These are phyloP conservation scores for Gymnopithys bicolor DNA, from an alignment of 2,797 vertebrate species.

Conservation along the genomic window DNA sequence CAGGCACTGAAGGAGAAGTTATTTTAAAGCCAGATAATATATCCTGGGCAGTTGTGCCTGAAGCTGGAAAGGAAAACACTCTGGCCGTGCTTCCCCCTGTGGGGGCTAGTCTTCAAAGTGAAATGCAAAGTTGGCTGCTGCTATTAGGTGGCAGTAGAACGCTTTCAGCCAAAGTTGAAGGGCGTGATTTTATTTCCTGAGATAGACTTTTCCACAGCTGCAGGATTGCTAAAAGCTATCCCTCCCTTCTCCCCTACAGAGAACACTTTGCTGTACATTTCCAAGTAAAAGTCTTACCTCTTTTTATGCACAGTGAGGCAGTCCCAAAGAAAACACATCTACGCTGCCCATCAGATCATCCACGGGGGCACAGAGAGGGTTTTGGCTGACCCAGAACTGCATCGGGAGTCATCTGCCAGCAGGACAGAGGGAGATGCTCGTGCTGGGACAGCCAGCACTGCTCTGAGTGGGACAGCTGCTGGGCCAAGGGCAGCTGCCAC, in stretches of 20 bases:
- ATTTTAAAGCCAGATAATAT: background rate
- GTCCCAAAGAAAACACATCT: constrained; percentile 85
- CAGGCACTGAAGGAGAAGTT: background rate
- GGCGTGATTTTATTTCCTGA: background rate
- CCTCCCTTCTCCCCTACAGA: background rate
- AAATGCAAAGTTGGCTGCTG: constrained; percentile 48
- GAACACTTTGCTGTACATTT: background rate
- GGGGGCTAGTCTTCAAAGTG: background rate
- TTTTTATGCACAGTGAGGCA: constrained; percentile 81
- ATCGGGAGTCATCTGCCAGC: background rate
- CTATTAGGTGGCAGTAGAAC: constrained; percentile 69
- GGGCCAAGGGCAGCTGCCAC: background rate
- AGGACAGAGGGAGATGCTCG: background rate
- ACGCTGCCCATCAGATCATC: constrained; percentile 85
- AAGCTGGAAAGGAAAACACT: background rate
- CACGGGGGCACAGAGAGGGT: constrained; percentile 53
- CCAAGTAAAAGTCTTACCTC: constrained; percentile 39
- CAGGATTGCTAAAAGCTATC: background rate
- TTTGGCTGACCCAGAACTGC: background rate
- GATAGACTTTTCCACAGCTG: background rate
- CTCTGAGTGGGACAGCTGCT: background rate
- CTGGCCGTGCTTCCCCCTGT: background rate
- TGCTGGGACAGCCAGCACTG: background rate
- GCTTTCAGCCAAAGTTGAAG: constrained; percentile 19
- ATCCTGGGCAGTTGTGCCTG: background rate